A percentile compares a stretch with the other conserved stretches of the same genome.
Evolutionary conservation across 2,888 invertebrate species (phyloP).

Genomic region (Congeria kusceri): DNA sequence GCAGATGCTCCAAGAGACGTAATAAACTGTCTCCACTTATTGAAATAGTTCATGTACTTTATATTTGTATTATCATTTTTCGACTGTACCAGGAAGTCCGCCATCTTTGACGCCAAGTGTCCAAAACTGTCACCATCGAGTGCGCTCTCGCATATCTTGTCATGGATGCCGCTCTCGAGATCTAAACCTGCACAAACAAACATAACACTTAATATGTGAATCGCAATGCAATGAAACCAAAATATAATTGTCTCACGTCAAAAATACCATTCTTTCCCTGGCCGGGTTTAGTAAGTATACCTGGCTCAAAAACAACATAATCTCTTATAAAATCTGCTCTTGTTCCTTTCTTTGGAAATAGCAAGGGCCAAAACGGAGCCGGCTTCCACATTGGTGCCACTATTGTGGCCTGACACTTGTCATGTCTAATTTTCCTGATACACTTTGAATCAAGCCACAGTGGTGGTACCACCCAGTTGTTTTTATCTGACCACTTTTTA

Average conservation of each 20-base stretch:
- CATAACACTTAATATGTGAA: not conserved
- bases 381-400: conserved; percentile 38
- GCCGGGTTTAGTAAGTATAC: too few relatives aligned
- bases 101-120: conserved; percentile 27
- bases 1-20: conserved; percentile 27
- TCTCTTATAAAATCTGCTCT: too few relatives aligned
- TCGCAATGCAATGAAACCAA: too few relatives aligned
- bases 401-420: conserved; percentile 32
- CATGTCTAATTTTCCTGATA: conserved; percentile 29
- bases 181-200: conserved; percentile 18
- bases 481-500: conserved; percentile 20
- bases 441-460: conserved; percentile 31
- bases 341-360: conserved; percentile 11
- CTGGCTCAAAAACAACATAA: too few relatives aligned
- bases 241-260: too few relatives aligned
- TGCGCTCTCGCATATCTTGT: conserved; percentile 13
- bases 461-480: conserved; percentile 59
- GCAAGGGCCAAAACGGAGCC: conserved; percentile 34
- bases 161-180: conserved; percentile 2
- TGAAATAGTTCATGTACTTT: conserved; percentile 45
- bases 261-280: too few relatives aligned
- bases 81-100: conserved; percentile 13
- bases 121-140: not conserved
- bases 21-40: conserved; percentile 36
- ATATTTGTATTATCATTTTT: conserved; percentile 28